Evolutionary conservation across 2,797 vertebrate species (phyloP), one percentile per base, ranked within the genome.

Genomic region (Urosaurus nigricauda): DNA sequence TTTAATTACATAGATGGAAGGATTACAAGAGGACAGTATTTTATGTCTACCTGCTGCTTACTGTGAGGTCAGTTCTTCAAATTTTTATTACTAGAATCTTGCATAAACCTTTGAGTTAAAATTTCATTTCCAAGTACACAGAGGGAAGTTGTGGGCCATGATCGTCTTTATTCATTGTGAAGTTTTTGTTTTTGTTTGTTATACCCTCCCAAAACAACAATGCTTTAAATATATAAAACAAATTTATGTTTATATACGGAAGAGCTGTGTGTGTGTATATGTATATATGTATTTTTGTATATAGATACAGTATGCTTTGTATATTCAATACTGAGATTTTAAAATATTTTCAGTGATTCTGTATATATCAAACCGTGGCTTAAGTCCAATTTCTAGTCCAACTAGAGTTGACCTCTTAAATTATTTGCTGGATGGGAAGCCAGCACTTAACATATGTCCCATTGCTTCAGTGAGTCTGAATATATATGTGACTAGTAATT

Each of bases 1-100:
- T 99, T 98, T 99, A 99, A 99, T 99, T 99, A 98, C 98, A 98
- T 99, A 99, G 99, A 99, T 99, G 98, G 98, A 99, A 98, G 98
- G 98, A 98, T 98, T 99, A 98, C 98, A 98, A 99, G 98, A 99
- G 98, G 98, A 98, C 98, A 98, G 98, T 99, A 99, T 98, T 98
- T 98, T 99, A 99, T 98, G 98, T 98, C 98, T 98, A 98, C 98
- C 98, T 98, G 98, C 98, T 98, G 98, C 99, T 98, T 99, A 98
- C 98, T 98, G 98, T 98, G 98, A 99, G 98, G 98, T 99, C 98
- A 99, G 98, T 99, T 99, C 98, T 98, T 99, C 98, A 98, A 98
- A 98, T 99, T 99, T 98, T 98, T 98, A 98, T 98, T 99, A 98
- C 98, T 98, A 98, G 98, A 97, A 96, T 97, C 96, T 97, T 97